phyloP scores from a whole-genome alignment of 2,888 invertebrate genomes.

The Epirrita christyi region DNA sequence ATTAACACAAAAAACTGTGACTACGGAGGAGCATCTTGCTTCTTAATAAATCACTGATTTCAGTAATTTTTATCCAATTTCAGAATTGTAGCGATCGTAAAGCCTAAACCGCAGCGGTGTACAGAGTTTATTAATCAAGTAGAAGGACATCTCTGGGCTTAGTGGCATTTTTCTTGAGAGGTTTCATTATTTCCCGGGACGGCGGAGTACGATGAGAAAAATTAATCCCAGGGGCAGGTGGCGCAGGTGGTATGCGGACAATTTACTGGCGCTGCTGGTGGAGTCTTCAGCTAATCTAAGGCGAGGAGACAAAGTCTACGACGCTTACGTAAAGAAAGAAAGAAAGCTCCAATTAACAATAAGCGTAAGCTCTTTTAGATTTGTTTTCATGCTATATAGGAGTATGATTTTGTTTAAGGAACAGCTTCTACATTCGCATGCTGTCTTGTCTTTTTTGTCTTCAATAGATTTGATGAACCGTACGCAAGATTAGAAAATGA shows the following conservation, averaged over 20 bases:
- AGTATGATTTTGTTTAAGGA: too few relatives aligned
- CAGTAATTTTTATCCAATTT: constrained; percentile 47
- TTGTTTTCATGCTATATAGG: background rate
- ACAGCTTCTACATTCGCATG: too few relatives aligned
- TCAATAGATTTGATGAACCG: too few relatives aligned
- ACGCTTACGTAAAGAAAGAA: constrained; percentile 17
- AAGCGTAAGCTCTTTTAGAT: background rate
- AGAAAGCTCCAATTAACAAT: constrained; percentile 16
- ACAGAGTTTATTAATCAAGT: constrained; percentile 78
- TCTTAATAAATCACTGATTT: constrained; percentile 13
- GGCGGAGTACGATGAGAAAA: constrained; percentile 78
- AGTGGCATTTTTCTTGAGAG: constrained; percentile 76
- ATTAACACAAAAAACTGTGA: background rate
- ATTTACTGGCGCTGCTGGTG: constrained; percentile 56
- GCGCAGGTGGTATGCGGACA: constrained; percentile 69
- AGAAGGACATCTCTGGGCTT: constrained; percentile 64
- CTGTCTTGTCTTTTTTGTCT: too few relatives aligned
- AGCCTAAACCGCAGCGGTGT: constrained; percentile 45
- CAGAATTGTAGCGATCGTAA: constrained; percentile 49
- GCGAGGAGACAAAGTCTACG: constrained; percentile 39
- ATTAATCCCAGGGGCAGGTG: constrained; percentile 79
- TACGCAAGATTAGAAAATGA: too few relatives aligned
- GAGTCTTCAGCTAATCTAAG: constrained; percentile 49
- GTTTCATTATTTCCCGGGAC: constrained; percentile 73
- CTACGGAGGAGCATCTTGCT: background rate